Evolutionary conservation across 2,797 vertebrate species (phyloP), one percentile per base, ranked within the genome.

Genomic region (Eutrigla gurnardus): DNA sequence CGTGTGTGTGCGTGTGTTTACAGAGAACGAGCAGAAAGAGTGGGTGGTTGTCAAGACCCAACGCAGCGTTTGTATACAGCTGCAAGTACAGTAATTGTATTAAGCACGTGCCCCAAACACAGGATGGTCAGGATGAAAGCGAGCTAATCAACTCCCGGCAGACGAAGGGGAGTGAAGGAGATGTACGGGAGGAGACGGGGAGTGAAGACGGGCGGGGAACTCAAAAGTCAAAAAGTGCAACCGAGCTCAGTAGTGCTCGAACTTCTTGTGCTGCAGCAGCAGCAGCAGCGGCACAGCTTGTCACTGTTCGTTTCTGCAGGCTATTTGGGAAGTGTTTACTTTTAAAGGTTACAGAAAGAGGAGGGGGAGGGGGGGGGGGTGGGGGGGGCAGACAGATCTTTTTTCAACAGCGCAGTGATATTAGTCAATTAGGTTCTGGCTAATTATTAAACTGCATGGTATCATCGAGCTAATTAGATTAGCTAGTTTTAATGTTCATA

Each of bases 401-500:
- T 52, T 33, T 33, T 7, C 17, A 82, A 87, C 64, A 72, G 77
- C 62, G 37, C 76, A 52, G 59, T 39, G 57, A 85, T 82, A 85
- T 90, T 77, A 85, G 73, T 73, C 82, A 90, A 87, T 88, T 86
- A 77, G 86, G 64, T 84, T 86, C 47, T 65, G 72, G 71, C 75
- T 88, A 90, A 91, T 91, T 86, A 89, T 89, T 91, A 90, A 88
- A 89, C 86, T 78, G 83, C 82, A 80, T 80, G 82, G 60, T 85
- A 84, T 85, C 68, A 74, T 77, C 2, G 39, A 36, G 81, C 52
- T 88, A 90, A 92, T 91, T 90, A 84, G 82, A 86, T 90, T 87
- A 89, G 78, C 74, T 80, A 74, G 62, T 84, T 89, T 87, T 80
- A 79, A 75, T 83, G 73, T 85, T 81, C 25, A 69, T 82, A 55